Evolutionary conservation across 2,113 vertebrate genomes (phyloP).

Genomic region (Microcebus ravelobensis): DNA sequence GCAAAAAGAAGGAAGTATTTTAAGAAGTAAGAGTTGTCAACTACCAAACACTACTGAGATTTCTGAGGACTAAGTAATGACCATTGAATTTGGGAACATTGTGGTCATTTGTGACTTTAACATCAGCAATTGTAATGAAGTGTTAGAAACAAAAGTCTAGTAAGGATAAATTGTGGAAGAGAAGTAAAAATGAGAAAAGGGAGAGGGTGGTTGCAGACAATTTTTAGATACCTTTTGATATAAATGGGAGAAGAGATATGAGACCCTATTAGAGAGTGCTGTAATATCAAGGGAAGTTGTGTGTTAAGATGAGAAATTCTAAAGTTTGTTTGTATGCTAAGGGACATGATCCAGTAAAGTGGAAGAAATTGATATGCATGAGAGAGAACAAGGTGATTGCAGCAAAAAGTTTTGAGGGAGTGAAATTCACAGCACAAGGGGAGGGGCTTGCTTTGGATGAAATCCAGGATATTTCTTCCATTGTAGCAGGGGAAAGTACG

Average conservation of each 20-base stretch:
- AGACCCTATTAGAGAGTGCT: background rate
- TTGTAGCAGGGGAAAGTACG: background rate
- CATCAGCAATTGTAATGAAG: background rate
- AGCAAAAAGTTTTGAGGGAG: background rate
- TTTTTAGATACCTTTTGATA: background rate
- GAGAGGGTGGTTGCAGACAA: background rate
- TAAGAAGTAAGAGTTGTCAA: background rate
- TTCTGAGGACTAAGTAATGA: background rate
- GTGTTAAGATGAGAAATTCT: background rate
- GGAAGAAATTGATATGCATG: background rate
- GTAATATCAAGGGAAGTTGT: background rate
- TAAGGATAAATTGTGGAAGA: background rate
- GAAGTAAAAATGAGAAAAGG: background rate
- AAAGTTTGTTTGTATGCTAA: background rate
- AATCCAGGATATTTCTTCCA: background rate
- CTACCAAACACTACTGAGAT: background rate
- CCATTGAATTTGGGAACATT: background rate
- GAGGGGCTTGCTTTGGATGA: background rate
- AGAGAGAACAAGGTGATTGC: background rate
- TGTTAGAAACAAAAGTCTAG: background rate
- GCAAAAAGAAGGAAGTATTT: background rate
- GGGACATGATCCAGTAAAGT: background rate
- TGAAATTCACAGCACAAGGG: background rate
- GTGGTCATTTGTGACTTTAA: background rate
- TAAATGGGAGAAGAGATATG: background rate